Base-by-base conservation (phyloP, 2,797 vertebrate species). In the Urocyon cinereoargenteus region DNA sequence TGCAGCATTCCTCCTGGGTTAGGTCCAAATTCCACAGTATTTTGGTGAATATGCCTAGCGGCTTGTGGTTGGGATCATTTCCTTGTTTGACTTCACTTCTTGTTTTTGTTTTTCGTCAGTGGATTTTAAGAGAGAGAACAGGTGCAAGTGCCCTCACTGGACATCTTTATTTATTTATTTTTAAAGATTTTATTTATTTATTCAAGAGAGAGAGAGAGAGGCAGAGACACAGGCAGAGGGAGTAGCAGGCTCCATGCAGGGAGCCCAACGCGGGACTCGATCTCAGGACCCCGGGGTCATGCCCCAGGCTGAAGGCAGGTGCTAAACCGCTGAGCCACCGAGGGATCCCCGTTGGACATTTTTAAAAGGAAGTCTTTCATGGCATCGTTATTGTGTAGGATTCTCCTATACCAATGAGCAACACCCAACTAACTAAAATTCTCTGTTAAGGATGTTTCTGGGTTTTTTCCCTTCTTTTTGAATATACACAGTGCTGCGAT, bases 141-240 rank as follows among this genome's bases (percentile, higher is more conserved):
- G 64, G 8, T 61, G 4, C 66, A 88, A 86, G 87, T 96, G 61
- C n/a, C 68, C 96, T 93, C 26, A 79, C 21, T 75, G 92, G 90
- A 81, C 51, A 79, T 87, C 62, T 62, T 62, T 61, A 61, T 61
- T 26, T 61, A 45, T 45, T 45, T 28, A 28, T 14, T 59, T 61
- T 19, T 26, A 62, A 62, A 62, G 5, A 2, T 1, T 6, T 14
- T 61, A 8, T 45, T 45, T 45, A 7, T 45, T 45, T 45, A 45
- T 45, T 45, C 40, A 45, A 7, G 40, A 45, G 40, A 45, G 40
- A 45, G 40, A 45, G 40, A 45, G 40, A 45, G 40, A 8, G 40
- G 40, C 40, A 45, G 40, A 45, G 40, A 45, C 40, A 45, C 40
- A 45, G 40, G 40, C 6, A 45, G 7, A 45, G 40, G 40, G 40